These are phyloP conservation scores for Oasisia sp. DNA, from an alignment of 2,888 invertebrate species.

Conservation along the genomic window DNA sequence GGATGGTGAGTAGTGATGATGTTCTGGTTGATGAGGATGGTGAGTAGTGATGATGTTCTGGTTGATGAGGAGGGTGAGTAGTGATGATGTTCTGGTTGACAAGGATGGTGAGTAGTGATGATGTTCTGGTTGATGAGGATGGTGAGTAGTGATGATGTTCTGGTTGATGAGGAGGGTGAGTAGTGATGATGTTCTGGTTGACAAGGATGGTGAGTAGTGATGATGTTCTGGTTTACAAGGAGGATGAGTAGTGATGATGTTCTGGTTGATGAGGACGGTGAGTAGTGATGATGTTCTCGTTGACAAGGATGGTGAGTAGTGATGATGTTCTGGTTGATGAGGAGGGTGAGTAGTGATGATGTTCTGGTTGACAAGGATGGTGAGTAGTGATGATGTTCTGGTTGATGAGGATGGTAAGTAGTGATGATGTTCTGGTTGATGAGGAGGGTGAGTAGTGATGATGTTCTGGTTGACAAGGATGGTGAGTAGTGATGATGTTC, in stretches of 20 bases:
- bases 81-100: constrained; percentile 49
- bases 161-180: constrained; percentile 27
- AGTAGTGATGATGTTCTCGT: constrained; percentile 50
- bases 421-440: constrained; percentile 50
- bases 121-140: constrained; percentile 49
- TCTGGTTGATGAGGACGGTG: constrained; percentile 26
- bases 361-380: constrained; percentile 25
- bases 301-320: constrained; percentile 21
- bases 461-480: constrained; percentile 48
- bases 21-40: constrained; percentile 26
- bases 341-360: constrained; percentile 48
- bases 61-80: constrained; percentile 25
- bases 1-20: constrained; percentile 48
- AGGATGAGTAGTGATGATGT: constrained; percentile 48
- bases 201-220: constrained; percentile 13
- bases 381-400: constrained; percentile 49
- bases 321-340: constrained; percentile 50
- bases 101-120: background rate
- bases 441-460: constrained; percentile 1
- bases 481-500: constrained; percentile 49
- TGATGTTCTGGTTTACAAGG: constrained; percentile 49
- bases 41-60: constrained; percentile 49
- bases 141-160: constrained; percentile 49
- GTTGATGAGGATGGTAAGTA: constrained; percentile 25
- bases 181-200: constrained; percentile 49